A percentile compares a stretch with the other conserved stretches of the same genome.
phyloP scores from a whole-genome alignment of 2,113 vertebrate species.

The Cephalopholis sonnerati region DNA sequence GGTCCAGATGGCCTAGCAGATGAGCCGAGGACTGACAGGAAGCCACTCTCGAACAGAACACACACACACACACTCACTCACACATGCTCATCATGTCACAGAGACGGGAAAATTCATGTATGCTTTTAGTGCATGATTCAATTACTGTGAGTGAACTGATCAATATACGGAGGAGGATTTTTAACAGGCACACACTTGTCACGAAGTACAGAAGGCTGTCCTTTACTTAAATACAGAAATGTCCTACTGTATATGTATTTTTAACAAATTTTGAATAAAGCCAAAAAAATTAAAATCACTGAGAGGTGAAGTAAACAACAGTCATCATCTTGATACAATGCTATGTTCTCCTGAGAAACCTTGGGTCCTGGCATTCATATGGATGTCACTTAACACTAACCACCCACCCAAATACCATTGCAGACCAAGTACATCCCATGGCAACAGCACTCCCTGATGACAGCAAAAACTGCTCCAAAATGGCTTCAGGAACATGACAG shows the following conservation, averaged over 20 bases:
- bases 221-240: conserved; percentile 3
- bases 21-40: conserved; percentile 39
- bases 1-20: conserved; percentile 71
- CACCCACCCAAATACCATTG: too few species aligned
- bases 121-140: conserved; percentile 70
- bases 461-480: too few species aligned
- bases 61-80: not conserved
- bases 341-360: too few species aligned
- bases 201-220: not conserved
- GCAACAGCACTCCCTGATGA: too few species aligned
- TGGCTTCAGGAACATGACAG: too few species aligned
- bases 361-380: too few species aligned
- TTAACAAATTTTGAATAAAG: not conserved
- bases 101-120: conserved; percentile 35
- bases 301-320: too few species aligned
- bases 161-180: conserved; percentile 46
- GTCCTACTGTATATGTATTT: not conserved
- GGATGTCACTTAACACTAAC: too few species aligned
- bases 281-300: too few species aligned
- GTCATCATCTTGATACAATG: too few species aligned
- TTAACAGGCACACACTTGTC: conserved; percentile 15
- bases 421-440: too few species aligned
- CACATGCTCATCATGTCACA: conserved; percentile 6
- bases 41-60: not conserved
- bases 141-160: conserved; percentile 69